Evolutionary conservation across 1,140 invertebrate genomes (phyloP).

Genomic region (Drosophila paulistorum): DNA sequence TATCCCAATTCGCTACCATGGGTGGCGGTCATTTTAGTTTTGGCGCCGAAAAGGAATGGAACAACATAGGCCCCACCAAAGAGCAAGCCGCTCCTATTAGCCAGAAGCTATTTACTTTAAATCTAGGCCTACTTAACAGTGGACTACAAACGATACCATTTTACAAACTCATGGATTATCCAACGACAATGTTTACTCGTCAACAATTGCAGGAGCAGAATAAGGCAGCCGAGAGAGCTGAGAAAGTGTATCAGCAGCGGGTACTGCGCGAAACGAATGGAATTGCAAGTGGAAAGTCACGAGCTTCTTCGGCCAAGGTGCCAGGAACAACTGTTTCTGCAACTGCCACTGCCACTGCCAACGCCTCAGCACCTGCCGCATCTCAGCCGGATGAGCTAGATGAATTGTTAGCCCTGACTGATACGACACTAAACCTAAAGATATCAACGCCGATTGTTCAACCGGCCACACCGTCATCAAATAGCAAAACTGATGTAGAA

Average conservation of each 20-base stretch:
- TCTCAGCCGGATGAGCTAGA: slow-evolving; percentile 65
- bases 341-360: neutral
- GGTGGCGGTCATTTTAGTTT: slow-evolving; percentile 77
- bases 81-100: slow-evolving; percentile 56
- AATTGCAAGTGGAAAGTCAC: slow-evolving; percentile 28
- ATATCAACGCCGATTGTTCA: slow-evolving; percentile 48
- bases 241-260: slow-evolving; percentile 60
- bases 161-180: slow-evolving; percentile 80
- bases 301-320: slow-evolving; percentile 35
- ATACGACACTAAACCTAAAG: slow-evolving; percentile 41
- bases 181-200: slow-evolving; percentile 59
- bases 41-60: slow-evolving; percentile 76
- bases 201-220: slow-evolving; percentile 62
- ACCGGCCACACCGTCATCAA: slow-evolving; percentile 43
- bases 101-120: slow-evolving; percentile 70
- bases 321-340: neutral
- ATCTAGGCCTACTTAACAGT: slow-evolving; percentile 60
- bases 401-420: slow-evolving; percentile 66
- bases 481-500: slow-evolving; percentile 74
- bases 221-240: slow-evolving; percentile 67
- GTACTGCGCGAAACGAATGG: slow-evolving; percentile 52
- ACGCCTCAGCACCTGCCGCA: slow-evolving; percentile 1
- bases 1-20: slow-evolving; percentile 61
- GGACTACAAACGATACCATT: slow-evolving; percentile 78
- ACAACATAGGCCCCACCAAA: slow-evolving; percentile 52